Evolutionary conservation across 1,140 invertebrate genomes (phyloP), one percentile per base, ranked within the genome.

Genomic region (Trichomalopsis sarcophagae): DNA sequence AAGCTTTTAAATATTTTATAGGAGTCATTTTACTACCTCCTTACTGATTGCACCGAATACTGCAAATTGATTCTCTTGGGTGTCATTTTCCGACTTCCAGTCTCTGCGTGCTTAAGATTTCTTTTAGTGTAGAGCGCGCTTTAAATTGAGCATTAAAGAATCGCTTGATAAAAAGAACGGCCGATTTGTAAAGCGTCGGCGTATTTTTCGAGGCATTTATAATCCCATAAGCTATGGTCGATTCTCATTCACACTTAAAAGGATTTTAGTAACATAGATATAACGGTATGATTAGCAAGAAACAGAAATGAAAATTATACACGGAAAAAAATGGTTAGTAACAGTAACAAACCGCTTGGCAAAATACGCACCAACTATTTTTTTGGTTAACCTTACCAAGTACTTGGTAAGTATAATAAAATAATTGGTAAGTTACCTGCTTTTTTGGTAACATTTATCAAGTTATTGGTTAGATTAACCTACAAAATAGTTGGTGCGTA

Each of bases 61-160:
- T 69, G 78, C 62, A 69, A 80, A 80, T 69, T 69, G 36, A 69
- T 80, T 68, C 36, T 44, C 62, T 40, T 80, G 78, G 62, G 78
- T 80, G 30, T 33, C 33, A 69, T 80, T 80, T 80, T 27, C 21
- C 36, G 3, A 30, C 30, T 80, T 69, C 78, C 62, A 80, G 62
- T 69, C 33, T 62, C n/a, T 13, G 2, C 4, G 50, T 50, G n/a
- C 21, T 76, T 27, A 79, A 79, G 44, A 50, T 50, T 50, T 77
- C n/a, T 77, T 77, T 77, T 50, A 55, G 23, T 30, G 23, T 44
- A 30, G 7, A 6, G 30, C 2, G 13, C 7, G 9, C 27, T 77
- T 55, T 77, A 77, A 77, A 77, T 77, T 50, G 75, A 77, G 21
- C 23, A 55, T 77, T 77, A 77, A 77, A 21, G 36, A 77, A 77